Evolutionary conservation across 1,140 invertebrate species (phyloP).

Genomic region (Scylla paramamosain): DNA sequence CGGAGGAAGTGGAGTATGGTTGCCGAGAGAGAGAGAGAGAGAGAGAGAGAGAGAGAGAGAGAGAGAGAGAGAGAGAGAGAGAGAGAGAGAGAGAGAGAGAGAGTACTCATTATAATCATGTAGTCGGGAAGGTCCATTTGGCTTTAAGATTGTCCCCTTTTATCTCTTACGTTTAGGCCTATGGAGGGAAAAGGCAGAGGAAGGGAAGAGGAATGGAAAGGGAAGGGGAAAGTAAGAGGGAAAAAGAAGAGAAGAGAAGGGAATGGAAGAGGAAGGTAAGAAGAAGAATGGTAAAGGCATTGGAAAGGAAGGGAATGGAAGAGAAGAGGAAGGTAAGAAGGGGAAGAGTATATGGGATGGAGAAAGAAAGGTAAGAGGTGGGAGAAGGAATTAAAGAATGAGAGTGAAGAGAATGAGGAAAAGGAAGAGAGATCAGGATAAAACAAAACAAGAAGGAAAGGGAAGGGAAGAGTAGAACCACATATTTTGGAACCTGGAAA

Average conservation of each 20-base stretch:
- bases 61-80: slow-evolving; percentile 6
- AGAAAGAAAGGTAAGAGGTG: background rate
- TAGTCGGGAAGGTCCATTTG: background rate
- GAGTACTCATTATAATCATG: slow-evolving; percentile 27
- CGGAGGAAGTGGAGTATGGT: background rate
- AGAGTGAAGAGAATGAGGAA: background rate
- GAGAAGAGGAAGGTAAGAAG: background rate
- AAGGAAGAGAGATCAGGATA: background rate
- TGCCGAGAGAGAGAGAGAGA: background rate
- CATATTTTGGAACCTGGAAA: background rate
- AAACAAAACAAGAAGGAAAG: background rate
- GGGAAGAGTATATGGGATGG: background rate
- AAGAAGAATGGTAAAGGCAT: background rate
- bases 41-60: background rate
- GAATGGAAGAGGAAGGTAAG: background rate
- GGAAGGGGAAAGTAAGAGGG: background rate
- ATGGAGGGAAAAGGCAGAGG: background rate
- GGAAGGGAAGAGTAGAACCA: background rate
- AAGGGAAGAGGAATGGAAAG: background rate
- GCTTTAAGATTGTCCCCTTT: background rate
- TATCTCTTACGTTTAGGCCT: background rate
- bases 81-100: background rate
- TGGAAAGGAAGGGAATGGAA: background rate
- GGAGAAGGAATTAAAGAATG: background rate
- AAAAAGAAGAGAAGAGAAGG: background rate